Evolutionary conservation across 2,888 invertebrate genomes (phyloP).

Genomic region (Strigamia crassipes): DNA sequence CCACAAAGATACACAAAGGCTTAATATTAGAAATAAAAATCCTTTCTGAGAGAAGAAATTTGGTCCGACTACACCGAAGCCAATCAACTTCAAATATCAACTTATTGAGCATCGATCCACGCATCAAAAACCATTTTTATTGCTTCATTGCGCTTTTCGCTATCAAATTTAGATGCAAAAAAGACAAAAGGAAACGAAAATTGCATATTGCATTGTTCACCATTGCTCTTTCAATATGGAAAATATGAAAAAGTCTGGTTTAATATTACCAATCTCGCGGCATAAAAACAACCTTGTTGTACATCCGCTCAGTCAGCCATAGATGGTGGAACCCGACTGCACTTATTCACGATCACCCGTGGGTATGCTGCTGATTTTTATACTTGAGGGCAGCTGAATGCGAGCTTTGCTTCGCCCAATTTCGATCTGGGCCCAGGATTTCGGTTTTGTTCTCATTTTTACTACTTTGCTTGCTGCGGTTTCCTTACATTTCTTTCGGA

Average conservation of each 20-base stretch:
- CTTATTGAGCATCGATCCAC: not conserved
- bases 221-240: not conserved
- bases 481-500: not conserved
- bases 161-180: slow-evolving; percentile 6
- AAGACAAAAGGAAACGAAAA: not conserved
- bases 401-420: not conserved
- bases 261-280: not conserved
- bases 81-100: not conserved
- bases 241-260: not conserved
- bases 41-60: not conserved
- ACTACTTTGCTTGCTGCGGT: not conserved
- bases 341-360: not conserved
- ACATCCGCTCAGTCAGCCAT: not conserved
- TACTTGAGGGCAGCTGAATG: not conserved
- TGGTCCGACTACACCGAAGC: not conserved
- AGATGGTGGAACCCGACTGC: not conserved
- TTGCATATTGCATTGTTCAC: not conserved
- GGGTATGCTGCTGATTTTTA: not conserved
- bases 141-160: not conserved
- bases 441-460: not conserved
- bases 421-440: not conserved
- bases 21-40: not conserved
- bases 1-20: not conserved
- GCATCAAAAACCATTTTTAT: slow-evolving; percentile 6
- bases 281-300: not conserved